Conservation (phyloP, 2,797 vertebrate genomes). For the Amniataba percoides region DNA sequence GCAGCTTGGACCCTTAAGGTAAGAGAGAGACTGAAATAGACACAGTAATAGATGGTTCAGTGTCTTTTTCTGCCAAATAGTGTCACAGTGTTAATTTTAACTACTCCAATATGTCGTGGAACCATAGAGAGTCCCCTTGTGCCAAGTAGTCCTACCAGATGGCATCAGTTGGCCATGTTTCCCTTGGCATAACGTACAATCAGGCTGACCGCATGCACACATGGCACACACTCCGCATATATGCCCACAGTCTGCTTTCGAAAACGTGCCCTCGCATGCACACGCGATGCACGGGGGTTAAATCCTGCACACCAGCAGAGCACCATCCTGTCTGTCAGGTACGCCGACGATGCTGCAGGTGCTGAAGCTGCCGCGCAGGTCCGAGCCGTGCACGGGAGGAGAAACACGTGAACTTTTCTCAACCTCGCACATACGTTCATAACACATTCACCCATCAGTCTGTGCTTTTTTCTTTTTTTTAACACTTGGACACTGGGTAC, state of each 20-base stretch:
- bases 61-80: conserved; percentile 82
- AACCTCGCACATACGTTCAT: neutral
- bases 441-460: conserved; percentile 19
- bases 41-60: conserved; percentile 72
- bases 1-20: conserved; percentile 51
- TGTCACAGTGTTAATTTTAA: conserved; percentile 90
- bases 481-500: conserved; percentile 45
- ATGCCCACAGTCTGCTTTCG: conserved; percentile 50
- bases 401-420: conserved; percentile 31
- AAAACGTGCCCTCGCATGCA: neutral
- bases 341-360: neutral
- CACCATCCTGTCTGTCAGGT: neutral
- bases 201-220: conserved; percentile 75
- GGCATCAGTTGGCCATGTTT: conserved; percentile 84
- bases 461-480: neutral
- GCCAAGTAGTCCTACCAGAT: conserved; percentile 89
- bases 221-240: conserved; percentile 44
- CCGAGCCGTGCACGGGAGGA: neutral
- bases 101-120: conserved; percentile 87
- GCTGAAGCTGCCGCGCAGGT: conserved; percentile 18
- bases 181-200: conserved; percentile 75
- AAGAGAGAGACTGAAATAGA: conserved; percentile 75
- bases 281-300: conserved; percentile 1
- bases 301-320: conserved; percentile 23
- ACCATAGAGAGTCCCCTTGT: conserved; percentile 74